Evolutionary conservation across 2,797 vertebrate genomes (phyloP).

Genomic region (Semaprochilodus insignis): DNA sequence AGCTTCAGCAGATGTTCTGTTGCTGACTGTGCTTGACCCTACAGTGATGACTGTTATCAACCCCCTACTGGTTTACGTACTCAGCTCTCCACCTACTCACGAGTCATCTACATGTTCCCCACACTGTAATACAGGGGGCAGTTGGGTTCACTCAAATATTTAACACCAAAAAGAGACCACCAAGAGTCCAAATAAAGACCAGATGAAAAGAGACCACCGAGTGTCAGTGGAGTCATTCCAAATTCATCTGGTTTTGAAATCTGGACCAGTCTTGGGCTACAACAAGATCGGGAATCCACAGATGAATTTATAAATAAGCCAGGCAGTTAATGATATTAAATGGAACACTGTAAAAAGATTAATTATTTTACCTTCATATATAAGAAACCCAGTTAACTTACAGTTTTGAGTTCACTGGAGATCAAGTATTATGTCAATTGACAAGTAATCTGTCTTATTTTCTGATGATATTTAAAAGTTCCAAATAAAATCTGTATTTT

Average conservation of each 20-base stretch:
- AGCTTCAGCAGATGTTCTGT: constrained; percentile 53
- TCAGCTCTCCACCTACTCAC: constrained; percentile 28
- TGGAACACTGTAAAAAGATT: background rate
- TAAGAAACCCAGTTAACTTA: too few species aligned
- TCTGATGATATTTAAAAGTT: too few species aligned
- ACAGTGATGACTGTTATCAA: constrained; percentile 6
- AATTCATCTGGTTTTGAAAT: background rate
- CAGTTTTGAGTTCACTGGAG: too few species aligned
- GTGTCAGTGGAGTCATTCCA: background rate
- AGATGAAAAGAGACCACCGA: too few species aligned
- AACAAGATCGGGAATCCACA: background rate
- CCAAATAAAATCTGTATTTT: too few species aligned
- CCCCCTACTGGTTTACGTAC: constrained; percentile 1
- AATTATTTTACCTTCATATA: background rate
- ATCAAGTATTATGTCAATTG: too few species aligned
- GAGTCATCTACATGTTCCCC: constrained; percentile 27
- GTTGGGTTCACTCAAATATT: background rate
- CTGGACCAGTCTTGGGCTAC: background rate
- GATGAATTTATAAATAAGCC: background rate
- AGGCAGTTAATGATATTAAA: background rate
- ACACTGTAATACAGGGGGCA: background rate
- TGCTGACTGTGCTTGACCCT: constrained; percentile 15
- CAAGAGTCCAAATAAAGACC: background rate
- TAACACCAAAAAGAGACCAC: background rate
- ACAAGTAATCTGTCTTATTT: too few species aligned